Conservation (phyloP, 1,140 invertebrate species). For the Spodoptera frugiperda region DNA sequence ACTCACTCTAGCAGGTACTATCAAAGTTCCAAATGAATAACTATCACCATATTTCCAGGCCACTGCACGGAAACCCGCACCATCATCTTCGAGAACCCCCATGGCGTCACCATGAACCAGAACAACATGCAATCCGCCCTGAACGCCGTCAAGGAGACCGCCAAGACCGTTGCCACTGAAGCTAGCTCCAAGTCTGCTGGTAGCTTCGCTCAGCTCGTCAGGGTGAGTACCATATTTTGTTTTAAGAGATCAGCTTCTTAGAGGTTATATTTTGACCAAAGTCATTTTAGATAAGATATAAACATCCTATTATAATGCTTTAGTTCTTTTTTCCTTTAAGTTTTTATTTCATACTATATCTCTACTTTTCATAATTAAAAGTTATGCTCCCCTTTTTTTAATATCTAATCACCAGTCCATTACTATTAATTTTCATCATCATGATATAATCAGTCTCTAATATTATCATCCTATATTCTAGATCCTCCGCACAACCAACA, state of each 20-base stretch:
- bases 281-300: too few species aligned
- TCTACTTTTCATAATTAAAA: too few species aligned
- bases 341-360: too few species aligned
- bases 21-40: not conserved
- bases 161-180: slow-evolving; percentile 86
- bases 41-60: slow-evolving; percentile 53
- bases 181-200: slow-evolving; percentile 89
- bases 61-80: slow-evolving; percentile 85
- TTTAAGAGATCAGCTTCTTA: not conserved
- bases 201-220: slow-evolving; percentile 89
- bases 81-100: slow-evolving; percentile 91
- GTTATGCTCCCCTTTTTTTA: too few species aligned
- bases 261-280: too few species aligned
- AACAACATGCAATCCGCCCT: slow-evolving; percentile 86
- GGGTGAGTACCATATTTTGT: slow-evolving; percentile 69
- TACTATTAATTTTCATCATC: too few species aligned
- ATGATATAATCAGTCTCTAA: too few species aligned
- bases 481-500: slow-evolving; percentile 88
- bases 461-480: slow-evolving; percentile 53
- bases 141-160: slow-evolving; percentile 86
- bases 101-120: slow-evolving; percentile 83
- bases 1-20: too few species aligned
- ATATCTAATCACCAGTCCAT: too few species aligned
- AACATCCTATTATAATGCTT: too few species aligned
- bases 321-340: too few species aligned